Conservation (phyloP, 2,113 vertebrate genomes). For the Salvator merianae region DNA sequence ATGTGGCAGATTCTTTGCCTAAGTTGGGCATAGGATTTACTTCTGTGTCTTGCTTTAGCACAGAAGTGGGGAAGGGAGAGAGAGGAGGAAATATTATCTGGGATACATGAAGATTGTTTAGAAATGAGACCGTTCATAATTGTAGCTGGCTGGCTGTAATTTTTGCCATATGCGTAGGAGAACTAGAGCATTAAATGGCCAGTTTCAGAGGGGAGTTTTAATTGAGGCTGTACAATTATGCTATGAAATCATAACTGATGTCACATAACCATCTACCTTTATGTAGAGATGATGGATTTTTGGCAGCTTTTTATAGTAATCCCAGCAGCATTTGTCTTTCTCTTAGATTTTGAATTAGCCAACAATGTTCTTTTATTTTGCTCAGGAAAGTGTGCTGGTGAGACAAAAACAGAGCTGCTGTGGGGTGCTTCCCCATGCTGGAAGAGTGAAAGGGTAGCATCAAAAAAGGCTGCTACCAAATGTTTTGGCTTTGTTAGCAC, state of each 20-base stretch:
- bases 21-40: conserved; percentile 50
- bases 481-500: background rate
- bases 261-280: background rate
- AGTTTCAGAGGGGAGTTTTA: background rate
- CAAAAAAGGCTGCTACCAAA: background rate
- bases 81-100: background rate
- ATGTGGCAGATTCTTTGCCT: conserved; percentile 36
- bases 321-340: no score
- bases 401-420: background rate
- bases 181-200: background rate
- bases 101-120: background rate
- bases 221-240: background rate
- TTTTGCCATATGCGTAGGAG: background rate
- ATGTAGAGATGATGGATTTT: no score
- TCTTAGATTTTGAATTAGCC: background rate
- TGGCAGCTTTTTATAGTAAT: background rate
- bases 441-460: background rate
- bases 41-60: conserved; percentile 25
- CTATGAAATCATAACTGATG: background rate
- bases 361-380: background rate
- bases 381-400: background rate
- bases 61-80: background rate
- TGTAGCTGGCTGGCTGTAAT: background rate
- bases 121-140: background rate
- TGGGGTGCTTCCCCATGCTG: no score